Evolutionary conservation across 2,888 invertebrate genomes (phyloP).

Genomic region (Tachina fera): DNA sequence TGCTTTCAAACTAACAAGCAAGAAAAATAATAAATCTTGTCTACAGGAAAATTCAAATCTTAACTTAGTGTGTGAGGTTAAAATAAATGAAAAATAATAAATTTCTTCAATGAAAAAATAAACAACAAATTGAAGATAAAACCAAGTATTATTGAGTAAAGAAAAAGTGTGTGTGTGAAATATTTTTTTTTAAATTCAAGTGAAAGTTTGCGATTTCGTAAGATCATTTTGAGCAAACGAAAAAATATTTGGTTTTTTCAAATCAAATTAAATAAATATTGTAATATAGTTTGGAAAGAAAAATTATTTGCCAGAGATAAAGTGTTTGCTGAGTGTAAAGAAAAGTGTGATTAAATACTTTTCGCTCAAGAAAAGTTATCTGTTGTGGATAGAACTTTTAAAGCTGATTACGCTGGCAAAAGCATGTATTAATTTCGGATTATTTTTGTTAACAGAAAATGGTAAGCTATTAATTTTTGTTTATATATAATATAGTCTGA

Average conservation of each 20-base stretch:
- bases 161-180: slow-evolving; percentile 64
- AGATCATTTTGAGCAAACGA: slow-evolving; percentile 36
- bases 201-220: slow-evolving; percentile 63
- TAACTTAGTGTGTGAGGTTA: slow-evolving; percentile 62
- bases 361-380: slow-evolving; percentile 21
- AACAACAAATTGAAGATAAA: slow-evolving; percentile 45
- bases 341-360: slow-evolving; percentile 48
- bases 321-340: slow-evolving; percentile 49
- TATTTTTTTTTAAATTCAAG: slow-evolving; percentile 55
- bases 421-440: slow-evolving; percentile 70
- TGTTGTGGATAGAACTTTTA: slow-evolving; percentile 61
- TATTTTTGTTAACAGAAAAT: slow-evolving; percentile 69
- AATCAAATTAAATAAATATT: slow-evolving; percentile 55
- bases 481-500: background rate
- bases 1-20: slow-evolving; percentile 62
- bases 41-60: slow-evolving; percentile 64
- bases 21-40: slow-evolving; percentile 49
- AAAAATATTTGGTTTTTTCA: slow-evolving; percentile 48
- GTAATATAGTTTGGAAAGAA: slow-evolving; percentile 25
- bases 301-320: slow-evolving; percentile 16
- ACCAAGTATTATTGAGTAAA: slow-evolving; percentile 45
- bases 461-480: slow-evolving; percentile 53
- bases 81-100: slow-evolving; percentile 46
- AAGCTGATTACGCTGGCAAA: slow-evolving; percentile 68
- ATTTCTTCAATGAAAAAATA: slow-evolving; percentile 25